Conservation (phyloP, 2,113 vertebrate species). For the Laticauda colubrina region DNA sequence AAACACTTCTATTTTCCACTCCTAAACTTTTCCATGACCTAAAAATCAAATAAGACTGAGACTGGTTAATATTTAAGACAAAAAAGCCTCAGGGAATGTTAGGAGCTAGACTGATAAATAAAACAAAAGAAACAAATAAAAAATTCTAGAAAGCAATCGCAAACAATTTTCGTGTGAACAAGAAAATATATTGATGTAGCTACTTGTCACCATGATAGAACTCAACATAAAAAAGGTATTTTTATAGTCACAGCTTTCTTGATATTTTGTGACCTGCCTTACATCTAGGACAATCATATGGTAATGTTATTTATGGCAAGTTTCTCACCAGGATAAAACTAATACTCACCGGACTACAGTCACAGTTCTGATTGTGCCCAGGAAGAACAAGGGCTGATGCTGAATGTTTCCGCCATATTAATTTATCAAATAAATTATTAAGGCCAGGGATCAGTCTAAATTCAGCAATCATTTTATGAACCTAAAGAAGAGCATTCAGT, state of each 20-base stretch:
- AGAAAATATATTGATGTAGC: not conserved
- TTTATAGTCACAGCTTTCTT: not conserved
- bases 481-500: conserved; percentile 68
- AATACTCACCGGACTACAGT: conserved; percentile 92
- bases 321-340: not conserved
- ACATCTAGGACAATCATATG: not conserved
- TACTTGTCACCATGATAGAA: not conserved
- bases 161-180: not conserved
- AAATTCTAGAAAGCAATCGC: not conserved
- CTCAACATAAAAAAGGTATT: not conserved
- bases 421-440: conserved; percentile 97
- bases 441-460: conserved; percentile 95
- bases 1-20: not conserved
- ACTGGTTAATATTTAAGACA: not conserved
- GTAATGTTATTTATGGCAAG: not conserved
- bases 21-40: not conserved
- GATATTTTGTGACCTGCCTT: not conserved
- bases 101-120: not conserved
- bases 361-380: conserved; percentile 97
- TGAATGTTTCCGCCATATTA: conserved; percentile 97
- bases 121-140: not conserved
- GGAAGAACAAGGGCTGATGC: conserved; percentile 87
- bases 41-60: not conserved
- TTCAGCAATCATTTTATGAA: conserved; percentile 97
- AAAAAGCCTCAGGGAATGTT: not conserved